Conservation (phyloP, 2,113 vertebrate genomes). For the Heliornis fulica region DNA sequence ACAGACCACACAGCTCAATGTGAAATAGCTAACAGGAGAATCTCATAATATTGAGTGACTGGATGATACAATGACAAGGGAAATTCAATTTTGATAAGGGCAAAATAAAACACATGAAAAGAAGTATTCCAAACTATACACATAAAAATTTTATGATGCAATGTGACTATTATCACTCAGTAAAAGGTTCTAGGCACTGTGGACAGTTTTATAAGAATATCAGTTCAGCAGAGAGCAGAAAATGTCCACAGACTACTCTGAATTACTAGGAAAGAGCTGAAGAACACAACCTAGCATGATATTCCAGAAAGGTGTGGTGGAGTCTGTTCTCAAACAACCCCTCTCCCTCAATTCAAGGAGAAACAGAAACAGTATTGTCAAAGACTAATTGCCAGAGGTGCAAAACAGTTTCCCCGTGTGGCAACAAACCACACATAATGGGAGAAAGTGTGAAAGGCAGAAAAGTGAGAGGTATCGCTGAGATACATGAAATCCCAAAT, state of each 20-base stretch:
- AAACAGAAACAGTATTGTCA: not conserved
- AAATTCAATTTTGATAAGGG: not conserved
- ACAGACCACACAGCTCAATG: not conserved
- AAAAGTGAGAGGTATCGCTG: not conserved
- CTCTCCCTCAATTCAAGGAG: not conserved
- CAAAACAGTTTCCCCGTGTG: not conserved
- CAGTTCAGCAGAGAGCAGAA: not conserved
- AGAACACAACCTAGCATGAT: not conserved
- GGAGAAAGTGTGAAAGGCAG: not conserved
- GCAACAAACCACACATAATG: not conserved
- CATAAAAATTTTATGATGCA: not conserved
- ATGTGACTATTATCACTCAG: not conserved
- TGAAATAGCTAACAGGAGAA: not conserved
- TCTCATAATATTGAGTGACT: not conserved
- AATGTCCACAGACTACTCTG: not conserved
- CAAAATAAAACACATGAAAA: not conserved
- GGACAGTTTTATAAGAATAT: not conserved
- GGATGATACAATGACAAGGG: not conserved
- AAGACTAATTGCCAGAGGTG: not conserved
- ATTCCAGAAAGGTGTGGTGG: not conserved
- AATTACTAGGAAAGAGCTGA: not conserved
- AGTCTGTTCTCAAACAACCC: not conserved
- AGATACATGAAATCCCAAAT: not conserved
- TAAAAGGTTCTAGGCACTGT: not conserved
- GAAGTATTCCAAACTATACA: not conserved